Percentiles rank a stretch among this genome's conserved stretches.
phyloP scores from a whole-genome alignment of 2,888 invertebrate genomes.

The Rutpela maculata region DNA sequence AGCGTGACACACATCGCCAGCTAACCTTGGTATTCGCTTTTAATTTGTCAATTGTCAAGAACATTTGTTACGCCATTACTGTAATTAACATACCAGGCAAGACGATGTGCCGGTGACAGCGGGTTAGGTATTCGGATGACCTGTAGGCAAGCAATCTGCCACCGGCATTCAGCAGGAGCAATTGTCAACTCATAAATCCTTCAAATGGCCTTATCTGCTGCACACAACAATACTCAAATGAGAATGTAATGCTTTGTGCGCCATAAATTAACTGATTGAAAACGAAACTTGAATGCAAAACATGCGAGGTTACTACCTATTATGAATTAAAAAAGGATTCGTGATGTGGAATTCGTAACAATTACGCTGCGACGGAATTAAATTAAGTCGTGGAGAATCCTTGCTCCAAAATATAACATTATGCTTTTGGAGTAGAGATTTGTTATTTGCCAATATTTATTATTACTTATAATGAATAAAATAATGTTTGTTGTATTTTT shows the following conservation, averaged over 20 bases:
- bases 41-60: conserved; percentile 51
- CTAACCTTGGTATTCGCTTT: conserved; percentile 43
- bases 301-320: not conserved
- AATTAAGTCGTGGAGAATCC: too few species aligned
- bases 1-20: conserved; percentile 36
- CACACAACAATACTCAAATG: conserved; percentile 23
- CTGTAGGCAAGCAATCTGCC: conserved; percentile 59
- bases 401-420: too few species aligned
- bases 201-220: conserved; percentile 47
- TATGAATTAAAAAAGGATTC: too few species aligned
- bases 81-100: conserved; percentile 56
- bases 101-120: conserved; percentile 61
- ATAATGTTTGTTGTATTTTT: too few species aligned
- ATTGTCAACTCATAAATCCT: conserved; percentile 61
- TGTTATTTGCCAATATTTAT: too few species aligned
- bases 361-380: too few species aligned
- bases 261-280: not conserved
- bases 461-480: too few species aligned
- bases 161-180: conserved; percentile 56
- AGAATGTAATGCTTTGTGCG: conserved; percentile 22
- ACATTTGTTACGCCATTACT: conserved; percentile 45
- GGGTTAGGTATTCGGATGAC: conserved; percentile 61
- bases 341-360: too few species aligned
- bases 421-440: too few species aligned
- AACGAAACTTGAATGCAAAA: not conserved